Conservation (phyloP, 2,113 vertebrate genomes). For the Percina caprodes region DNA sequence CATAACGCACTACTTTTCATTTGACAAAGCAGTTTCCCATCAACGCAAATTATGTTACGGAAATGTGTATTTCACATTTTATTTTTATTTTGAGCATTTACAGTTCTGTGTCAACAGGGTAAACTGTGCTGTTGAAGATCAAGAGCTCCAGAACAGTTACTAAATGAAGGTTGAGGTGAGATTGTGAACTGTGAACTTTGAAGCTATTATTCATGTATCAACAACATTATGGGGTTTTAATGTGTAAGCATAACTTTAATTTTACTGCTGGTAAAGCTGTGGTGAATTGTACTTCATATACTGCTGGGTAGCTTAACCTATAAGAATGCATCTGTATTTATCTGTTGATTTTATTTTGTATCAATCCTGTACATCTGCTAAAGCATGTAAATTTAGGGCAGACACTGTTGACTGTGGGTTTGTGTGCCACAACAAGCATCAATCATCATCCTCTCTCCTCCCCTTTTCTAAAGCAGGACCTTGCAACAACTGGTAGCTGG, state of each 20-base stretch:
- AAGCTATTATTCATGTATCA: background rate
- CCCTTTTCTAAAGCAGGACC: slow-evolving; percentile 46
- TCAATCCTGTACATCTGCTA: background rate
- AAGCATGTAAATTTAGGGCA: slow-evolving; percentile 5
- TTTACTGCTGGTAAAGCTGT: background rate
- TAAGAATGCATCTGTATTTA: no score
- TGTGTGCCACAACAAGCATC: slow-evolving; percentile 64
- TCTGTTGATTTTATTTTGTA: no score
- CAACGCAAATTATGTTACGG: background rate
- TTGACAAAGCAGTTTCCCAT: background rate
- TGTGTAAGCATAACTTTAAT: background rate
- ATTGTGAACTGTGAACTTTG: background rate
- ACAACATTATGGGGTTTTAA: background rate
- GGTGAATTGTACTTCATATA: background rate
- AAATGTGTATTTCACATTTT: background rate
- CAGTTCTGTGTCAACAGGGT: background rate
- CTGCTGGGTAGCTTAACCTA: background rate
- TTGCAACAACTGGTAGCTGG: slow-evolving; percentile 53
- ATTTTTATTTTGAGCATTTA: background rate
- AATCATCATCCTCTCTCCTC: slow-evolving; percentile 63
- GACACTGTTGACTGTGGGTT: slow-evolving; percentile 47
- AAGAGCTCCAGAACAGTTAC: background rate
- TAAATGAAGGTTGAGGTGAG: background rate
- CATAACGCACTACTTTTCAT: background rate
- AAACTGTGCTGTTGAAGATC: background rate